phyloP scores from a whole-genome alignment of 2,113 vertebrate species.

The Corythoichthys intestinalis region DNA sequence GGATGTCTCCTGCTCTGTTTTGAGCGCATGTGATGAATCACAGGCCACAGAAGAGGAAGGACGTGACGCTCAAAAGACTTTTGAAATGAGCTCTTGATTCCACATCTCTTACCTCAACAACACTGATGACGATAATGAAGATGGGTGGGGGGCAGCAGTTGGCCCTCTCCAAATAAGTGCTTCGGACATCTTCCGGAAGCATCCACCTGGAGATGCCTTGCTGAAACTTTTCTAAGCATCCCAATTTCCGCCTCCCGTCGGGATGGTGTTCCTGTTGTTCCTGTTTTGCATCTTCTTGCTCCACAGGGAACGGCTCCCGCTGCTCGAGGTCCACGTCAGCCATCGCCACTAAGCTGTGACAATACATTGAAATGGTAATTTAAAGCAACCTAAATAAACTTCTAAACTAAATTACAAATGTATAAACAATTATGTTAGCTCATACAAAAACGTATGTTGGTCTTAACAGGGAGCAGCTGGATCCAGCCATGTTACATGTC shows the following conservation, averaged over 20 bases:
- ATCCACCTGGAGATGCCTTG: conserved; percentile 78
- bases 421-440: too few relatives aligned
- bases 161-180: conserved; percentile 76
- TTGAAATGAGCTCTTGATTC: background rate
- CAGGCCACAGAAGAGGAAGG: background rate
- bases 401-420: too few relatives aligned
- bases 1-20: background rate
- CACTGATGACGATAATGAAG: conserved; percentile 84
- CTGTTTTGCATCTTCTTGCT: conserved; percentile 30
- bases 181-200: conserved; percentile 72
- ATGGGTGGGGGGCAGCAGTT: conserved; percentile 84
- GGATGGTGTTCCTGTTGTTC: conserved; percentile 13
- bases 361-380: too few relatives aligned
- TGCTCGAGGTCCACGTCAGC: conserved; percentile 53
- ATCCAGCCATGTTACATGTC: too few relatives aligned
- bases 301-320: conserved; percentile 43
- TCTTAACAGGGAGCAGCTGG: too few relatives aligned
- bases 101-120: conserved; percentile 74
- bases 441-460: too few relatives aligned
- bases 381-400: too few relatives aligned
- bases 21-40: background rate
- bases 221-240: conserved; percentile 73
- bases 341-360: conserved; percentile 39
- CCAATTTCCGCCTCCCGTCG: conserved; percentile 6
- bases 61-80: conserved; percentile 5